Conservation (phyloP, 2,113 vertebrate genomes). For the Aegithalos caudatus region DNA sequence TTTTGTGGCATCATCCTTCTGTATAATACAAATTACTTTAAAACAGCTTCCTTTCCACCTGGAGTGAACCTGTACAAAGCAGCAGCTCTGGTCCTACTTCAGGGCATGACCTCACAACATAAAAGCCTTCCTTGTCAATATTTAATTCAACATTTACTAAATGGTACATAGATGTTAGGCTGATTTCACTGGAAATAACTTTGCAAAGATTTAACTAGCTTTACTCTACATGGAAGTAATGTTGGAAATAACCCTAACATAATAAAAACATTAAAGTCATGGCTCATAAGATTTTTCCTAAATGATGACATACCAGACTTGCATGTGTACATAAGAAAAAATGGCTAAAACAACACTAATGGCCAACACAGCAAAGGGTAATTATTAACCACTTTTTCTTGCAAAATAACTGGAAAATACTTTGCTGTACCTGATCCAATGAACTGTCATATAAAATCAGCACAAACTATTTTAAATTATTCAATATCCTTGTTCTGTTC, state of each 20-base stretch:
- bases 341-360: constrained; percentile 9
- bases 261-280: neutral
- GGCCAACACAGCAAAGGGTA: neutral
- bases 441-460: neutral
- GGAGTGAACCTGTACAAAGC: neutral
- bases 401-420: neutral
- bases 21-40: neutral
- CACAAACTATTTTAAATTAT: neutral
- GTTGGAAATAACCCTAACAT: neutral
- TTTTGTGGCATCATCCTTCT: neutral
- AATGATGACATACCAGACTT: neutral
- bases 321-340: constrained; percentile 6
- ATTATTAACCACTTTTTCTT: constrained; percentile 51
- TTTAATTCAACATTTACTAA: constrained; percentile 48
- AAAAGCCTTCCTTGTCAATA: constrained; percentile 54
- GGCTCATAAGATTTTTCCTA: constrained; percentile 15
- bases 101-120: neutral
- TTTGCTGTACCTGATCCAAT: neutral
- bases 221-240: neutral
- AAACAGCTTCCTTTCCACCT: neutral
- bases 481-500: neutral
- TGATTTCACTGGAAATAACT: constrained; percentile 22
- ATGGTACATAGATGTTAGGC: neutral
- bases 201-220: constrained; percentile 8
- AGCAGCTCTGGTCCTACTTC: neutral